Percentiles rank a stretch among this genome's conserved stretches.
These are phyloP conservation scores for Volucella zonaria DNA, from an alignment of 2,888 invertebrate species.

Conservation along the genomic window DNA sequence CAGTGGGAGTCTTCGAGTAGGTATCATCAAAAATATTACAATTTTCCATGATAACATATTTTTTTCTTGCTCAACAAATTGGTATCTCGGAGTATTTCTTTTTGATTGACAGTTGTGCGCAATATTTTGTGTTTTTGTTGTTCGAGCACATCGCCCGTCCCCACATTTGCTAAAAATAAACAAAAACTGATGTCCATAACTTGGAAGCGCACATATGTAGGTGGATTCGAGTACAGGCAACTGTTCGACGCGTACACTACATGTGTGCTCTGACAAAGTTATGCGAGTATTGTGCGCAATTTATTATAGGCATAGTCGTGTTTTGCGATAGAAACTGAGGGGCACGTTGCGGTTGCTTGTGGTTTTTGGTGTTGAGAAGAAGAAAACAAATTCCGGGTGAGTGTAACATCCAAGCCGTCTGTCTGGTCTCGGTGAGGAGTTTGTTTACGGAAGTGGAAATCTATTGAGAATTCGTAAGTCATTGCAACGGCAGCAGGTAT, in stretches of 20 bases:
- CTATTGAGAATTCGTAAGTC: background rate
- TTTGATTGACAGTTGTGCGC: conserved; percentile 25
- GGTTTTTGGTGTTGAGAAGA: background rate
- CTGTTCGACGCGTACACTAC: no score
- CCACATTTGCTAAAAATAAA: conserved; percentile 23
- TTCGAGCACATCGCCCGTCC: background rate
- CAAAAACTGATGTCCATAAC: background rate
- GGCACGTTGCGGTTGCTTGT: background rate
- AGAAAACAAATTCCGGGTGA: background rate
- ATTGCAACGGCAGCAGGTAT: background rate
- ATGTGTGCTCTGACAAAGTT: no score
- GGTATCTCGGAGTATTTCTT: background rate
- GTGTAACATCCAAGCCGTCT: background rate
- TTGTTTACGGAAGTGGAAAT: conserved; percentile 24
- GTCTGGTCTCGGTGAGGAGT: background rate
- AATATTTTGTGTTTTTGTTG: conserved; percentile 15
- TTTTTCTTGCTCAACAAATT: background rate
- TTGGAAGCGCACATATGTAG: background rate
- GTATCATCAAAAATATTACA: background rate
- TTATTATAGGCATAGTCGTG: background rate
- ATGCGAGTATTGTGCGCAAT: no score
- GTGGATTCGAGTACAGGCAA: no score
- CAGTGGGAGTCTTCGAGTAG: background rate
- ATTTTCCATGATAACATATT: conserved; percentile 27
- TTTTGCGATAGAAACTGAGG: background rate